Evolutionary conservation across 1,140 invertebrate genomes (phyloP), one percentile per base, ranked within the genome.

Genomic region (Drosophila kikkawai): DNA sequence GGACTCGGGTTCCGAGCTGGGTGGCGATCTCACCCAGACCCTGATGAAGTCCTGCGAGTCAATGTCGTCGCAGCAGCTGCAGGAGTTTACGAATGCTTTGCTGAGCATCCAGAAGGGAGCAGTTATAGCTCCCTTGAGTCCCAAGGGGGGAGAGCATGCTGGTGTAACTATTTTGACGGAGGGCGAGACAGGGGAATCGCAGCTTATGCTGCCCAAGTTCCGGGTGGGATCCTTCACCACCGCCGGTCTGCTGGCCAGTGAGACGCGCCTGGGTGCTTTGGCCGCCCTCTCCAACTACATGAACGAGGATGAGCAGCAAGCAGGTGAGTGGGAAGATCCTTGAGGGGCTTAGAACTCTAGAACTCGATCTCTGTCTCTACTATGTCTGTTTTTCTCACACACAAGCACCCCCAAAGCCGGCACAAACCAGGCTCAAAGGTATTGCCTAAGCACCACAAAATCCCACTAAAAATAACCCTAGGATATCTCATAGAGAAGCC

Each of bases 1-100:
- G 60, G 94, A 95, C 39, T 95, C 95, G 19, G 94, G 94, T n/a
- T 95, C 94, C 12, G 95, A 95, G 60, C 78, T 42, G 61, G 75
- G 85, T 15, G 79, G 84, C 13, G 82, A 80, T 68, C 80, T 80
- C 4, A 90, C 78, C 22, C 88, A 80, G 93, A 66, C 90, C 0
- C 65, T 92, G 37, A 92, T 92, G 80, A 92, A 92, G 59, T 92
- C 90, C 6, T 91, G 83, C 57, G 91, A 92, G 22, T 84, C 91
- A 12, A 90, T 92, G 92, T 87, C 91, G 0, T 80, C 91, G 7
- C 96, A 96, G 90, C 90, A 93, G 45, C 61, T 92, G 29, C 91
- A 91, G 45, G 91, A 92, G 51, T 92, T 92, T 48, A 92, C 91
- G 8, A 84, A 78, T 22, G 92, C 92, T 2, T 44, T 93, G 51